Base-by-base conservation (phyloP, 2,113 vertebrate species). In the Terrapene triunguis region DNA sequence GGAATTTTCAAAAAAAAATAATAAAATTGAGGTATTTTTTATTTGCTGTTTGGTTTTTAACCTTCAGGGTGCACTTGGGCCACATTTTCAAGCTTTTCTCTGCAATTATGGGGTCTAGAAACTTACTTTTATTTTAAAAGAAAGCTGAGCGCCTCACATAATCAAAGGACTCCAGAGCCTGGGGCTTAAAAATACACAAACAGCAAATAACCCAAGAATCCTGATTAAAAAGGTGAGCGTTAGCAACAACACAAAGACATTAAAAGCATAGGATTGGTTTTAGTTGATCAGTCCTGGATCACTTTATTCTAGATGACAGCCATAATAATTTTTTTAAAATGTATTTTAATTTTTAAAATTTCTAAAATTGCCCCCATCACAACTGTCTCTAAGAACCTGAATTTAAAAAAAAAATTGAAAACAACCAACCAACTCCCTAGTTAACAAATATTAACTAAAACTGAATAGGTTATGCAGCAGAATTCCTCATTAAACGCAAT, bases 51-150 rank as follows among this genome's bases (percentile, higher is more conserved):
- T 47, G 24, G 24, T 35, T 72, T 72, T 38, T 72, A 72, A 38
- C 32, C 27, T 9, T 80, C 13, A 42, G 57, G 87, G 81, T 80
- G 32, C 65, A 59, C 88, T 54, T 54, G 84, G 69, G 72, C 69
- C 55, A 85, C n/a, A 65, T 93, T 96, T 96, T 90, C 82, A 76
- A 72, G 82, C 55, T 82, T 95, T 55, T 78, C 50, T 13, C 51
- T 80, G 51, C n/a, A 82, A 29, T 89, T 94, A 85, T 90, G 88
- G 85, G 82, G 90, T 69, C 69, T 95, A 87, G 24, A 78, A 48
- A 50, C 54, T 80, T 88, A 90, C 3, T 83, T 85, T 25, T 90
- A 22, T 84, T 89, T 13, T 44, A 84, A 93, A 95, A 88, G 78
- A 90, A 89, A 92, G 3, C 2, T 87, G 92, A 80, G 17, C 14